phyloP scores from a whole-genome alignment of 1,140 invertebrate genomes.

The Drosophila ironensis region DNA sequence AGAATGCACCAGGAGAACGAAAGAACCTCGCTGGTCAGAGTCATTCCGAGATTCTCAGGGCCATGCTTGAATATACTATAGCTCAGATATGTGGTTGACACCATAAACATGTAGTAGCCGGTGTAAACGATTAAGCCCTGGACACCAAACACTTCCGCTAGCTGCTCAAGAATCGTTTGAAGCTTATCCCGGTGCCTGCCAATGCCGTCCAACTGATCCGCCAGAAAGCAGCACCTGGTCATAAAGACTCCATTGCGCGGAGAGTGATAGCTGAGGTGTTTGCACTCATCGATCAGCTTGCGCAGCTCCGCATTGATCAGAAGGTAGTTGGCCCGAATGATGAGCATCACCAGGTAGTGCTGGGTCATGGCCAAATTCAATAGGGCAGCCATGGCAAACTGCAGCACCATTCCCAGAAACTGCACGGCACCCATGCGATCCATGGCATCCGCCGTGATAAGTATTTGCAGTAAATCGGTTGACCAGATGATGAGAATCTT shows the following conservation, averaged over 20 bases:
- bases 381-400: background rate
- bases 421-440: background rate
- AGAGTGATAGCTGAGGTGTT: background rate
- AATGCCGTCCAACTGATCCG: constrained; percentile 1
- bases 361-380: background rate
- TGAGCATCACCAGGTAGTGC: background rate
- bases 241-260: background rate
- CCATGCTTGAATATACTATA: background rate
- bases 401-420: background rate
- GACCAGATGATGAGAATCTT: background rate
- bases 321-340: constrained; percentile 2
- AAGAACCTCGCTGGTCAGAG: background rate
- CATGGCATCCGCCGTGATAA: background rate
- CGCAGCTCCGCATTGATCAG: constrained; percentile 4
- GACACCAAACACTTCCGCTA: background rate
- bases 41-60: background rate
- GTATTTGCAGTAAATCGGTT: background rate
- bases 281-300: background rate
- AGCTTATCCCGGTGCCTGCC: background rate
- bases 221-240: background rate
- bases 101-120: background rate
- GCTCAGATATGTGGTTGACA: background rate
- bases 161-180: background rate
- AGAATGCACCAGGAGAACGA: background rate
- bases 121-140: background rate